phyloP scores from a whole-genome alignment of 2,113 vertebrate species.

The Thryonomys swinderianus region DNA sequence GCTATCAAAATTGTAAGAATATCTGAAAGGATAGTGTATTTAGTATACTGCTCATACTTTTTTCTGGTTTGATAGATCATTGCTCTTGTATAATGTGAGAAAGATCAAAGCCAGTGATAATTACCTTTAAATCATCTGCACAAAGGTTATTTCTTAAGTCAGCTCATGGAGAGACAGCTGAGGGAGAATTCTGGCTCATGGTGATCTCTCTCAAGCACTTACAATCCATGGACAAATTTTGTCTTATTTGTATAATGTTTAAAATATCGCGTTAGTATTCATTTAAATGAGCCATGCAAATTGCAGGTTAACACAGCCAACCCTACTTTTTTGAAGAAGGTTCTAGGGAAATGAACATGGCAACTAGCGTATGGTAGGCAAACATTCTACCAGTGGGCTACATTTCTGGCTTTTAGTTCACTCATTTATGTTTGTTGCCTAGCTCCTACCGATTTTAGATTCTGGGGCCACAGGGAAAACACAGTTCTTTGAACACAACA shows the following conservation, averaged over 20 bases:
- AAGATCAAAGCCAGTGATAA: slow-evolving; percentile 49
- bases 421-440: neutral
- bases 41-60: neutral
- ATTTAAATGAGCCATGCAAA: neutral
- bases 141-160: slow-evolving; percentile 53
- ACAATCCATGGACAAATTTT: neutral
- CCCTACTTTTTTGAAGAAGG: neutral
- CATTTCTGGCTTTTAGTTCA: neutral
- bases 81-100: neutral
- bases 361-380: neutral
- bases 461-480: neutral
- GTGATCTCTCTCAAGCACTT: neutral
- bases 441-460: neutral
- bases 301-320: neutral
- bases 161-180: neutral
- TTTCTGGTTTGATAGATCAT: neutral
- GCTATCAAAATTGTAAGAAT: neutral
- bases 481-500: neutral
- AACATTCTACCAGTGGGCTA: neutral
- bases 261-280: neutral
- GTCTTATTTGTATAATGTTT: neutral
- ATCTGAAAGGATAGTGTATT: neutral
- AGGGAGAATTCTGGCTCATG: neutral
- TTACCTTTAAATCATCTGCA: slow-evolving; percentile 48
- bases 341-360: neutral